These are phyloP conservation scores for Podarcis siculus DNA, from an alignment of 2,797 vertebrate genomes.

Conservation along the genomic window DNA sequence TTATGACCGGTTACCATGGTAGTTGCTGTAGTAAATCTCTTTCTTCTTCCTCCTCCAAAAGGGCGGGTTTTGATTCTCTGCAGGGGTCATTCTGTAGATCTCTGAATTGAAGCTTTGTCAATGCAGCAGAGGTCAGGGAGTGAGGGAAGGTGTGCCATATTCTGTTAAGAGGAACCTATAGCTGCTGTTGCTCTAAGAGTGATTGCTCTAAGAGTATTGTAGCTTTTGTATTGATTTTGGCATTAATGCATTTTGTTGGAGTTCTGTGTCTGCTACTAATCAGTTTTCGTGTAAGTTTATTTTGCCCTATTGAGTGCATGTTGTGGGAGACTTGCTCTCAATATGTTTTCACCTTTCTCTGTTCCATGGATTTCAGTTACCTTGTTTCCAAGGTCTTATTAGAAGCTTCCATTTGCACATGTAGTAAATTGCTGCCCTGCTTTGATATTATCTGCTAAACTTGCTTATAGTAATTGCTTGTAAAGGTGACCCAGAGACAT, in stretches of 20 bases:
- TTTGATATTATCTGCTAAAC: slow-evolving; percentile 36
- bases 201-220: too few species aligned
- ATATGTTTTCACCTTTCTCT: neutral
- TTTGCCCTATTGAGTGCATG: slow-evolving; percentile 18
- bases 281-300: slow-evolving; percentile 44
- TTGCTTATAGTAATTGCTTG: neutral
- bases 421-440: slow-evolving; percentile 27
- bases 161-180: neutral
- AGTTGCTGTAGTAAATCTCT: too few species aligned
- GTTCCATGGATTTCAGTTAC: neutral
- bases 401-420: slow-evolving; percentile 16
- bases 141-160: neutral
- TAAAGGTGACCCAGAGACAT: neutral
- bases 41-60: too few species aligned
- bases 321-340: slow-evolving; percentile 31
- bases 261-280: slow-evolving; percentile 40
- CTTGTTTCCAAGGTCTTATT: slow-evolving; percentile 53
- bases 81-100: too few species aligned
- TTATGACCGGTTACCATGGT: too few species aligned
- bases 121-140: neutral
- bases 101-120: too few species aligned
- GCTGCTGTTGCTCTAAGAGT: neutral
- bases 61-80: too few species aligned
- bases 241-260: slow-evolving; percentile 29
- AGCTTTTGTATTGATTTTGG: neutral